A percentile compares a stretch with the other conserved stretches of the same genome.
Evolutionary conservation across 2,888 invertebrate species (phyloP).

Genomic region (Stegana nigrithorax): DNA sequence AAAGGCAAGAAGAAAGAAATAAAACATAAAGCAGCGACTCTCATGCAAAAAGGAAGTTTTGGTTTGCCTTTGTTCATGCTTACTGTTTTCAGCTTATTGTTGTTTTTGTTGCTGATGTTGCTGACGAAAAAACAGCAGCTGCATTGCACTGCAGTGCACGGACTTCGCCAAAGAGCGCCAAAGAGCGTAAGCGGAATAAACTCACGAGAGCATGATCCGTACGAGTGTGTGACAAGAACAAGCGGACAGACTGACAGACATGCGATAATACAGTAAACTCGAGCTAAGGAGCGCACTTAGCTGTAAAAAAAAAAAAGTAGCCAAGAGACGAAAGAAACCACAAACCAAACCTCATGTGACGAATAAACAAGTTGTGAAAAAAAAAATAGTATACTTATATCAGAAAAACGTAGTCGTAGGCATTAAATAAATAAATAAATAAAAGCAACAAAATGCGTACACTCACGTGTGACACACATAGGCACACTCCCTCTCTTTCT

Average conservation of each 20-base stretch:
- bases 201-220: background rate
- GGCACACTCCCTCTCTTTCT: background rate
- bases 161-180: background rate
- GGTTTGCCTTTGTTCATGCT: background rate
- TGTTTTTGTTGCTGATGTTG: conserved; percentile 12
- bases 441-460: background rate
- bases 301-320: conserved; percentile 40
- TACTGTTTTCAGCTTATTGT: background rate
- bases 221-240: background rate
- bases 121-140: conserved; percentile 39
- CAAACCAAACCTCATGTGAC: background rate
- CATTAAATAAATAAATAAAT: conserved; percentile 19
- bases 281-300: conserved; percentile 27
- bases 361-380: background rate
- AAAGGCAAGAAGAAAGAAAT: background rate
- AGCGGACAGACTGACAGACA: background rate
- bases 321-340: conserved; percentile 18
- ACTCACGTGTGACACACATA: too few relatives aligned
- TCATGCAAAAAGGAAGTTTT: background rate
- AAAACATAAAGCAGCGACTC: background rate
- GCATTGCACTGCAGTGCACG: conserved; percentile 26
- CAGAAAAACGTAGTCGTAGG: conserved; percentile 8
- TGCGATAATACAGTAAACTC: background rate
- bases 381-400: conserved; percentile 21
- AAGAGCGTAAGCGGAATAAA: background rate